Conservation (phyloP, 92 coral and sea anemone species). For the Desmophyllum pertusum region DNA sequence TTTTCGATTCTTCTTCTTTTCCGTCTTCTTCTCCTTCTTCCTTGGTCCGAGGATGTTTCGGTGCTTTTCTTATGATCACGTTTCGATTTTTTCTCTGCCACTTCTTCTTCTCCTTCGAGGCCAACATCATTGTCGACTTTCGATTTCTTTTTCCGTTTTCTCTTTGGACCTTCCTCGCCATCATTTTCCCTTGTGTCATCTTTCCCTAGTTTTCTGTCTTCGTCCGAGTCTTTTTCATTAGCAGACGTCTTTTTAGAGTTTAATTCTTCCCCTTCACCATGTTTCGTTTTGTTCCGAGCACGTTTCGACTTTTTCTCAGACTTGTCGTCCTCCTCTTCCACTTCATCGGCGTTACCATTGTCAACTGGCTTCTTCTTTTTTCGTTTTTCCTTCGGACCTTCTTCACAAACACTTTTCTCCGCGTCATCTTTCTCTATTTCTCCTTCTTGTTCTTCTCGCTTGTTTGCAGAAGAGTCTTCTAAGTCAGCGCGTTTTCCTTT, state of each 20-base stretch:
- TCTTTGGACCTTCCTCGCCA: slow-evolving; percentile 23
- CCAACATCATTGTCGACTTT: background rate
- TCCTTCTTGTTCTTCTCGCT: background rate
- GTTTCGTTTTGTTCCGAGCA: background rate
- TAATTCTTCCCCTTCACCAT: background rate
- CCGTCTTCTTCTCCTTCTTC: background rate
- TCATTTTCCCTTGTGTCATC: background rate
- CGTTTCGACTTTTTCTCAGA: background rate
- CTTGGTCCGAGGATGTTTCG: background rate
- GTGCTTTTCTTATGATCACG: background rate
- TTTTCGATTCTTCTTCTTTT: background rate
- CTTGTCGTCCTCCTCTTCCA: background rate
- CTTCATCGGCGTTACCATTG: too few relatives aligned
- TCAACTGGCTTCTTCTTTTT: background rate
- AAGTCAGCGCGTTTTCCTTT: background rate
- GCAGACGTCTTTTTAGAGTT: too few relatives aligned
- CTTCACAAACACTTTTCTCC: background rate
- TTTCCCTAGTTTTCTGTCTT: background rate
- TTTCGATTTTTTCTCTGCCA: slow-evolving; percentile 14
- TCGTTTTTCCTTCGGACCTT: background rate
- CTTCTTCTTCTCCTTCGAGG: background rate
- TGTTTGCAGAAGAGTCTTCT: background rate
- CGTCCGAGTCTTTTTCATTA: background rate
- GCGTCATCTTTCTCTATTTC: background rate
- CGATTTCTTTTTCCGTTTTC: slow-evolving; percentile 26